phyloP scores from a whole-genome alignment of 2,888 invertebrate species.

The Leucophenga montana region DNA sequence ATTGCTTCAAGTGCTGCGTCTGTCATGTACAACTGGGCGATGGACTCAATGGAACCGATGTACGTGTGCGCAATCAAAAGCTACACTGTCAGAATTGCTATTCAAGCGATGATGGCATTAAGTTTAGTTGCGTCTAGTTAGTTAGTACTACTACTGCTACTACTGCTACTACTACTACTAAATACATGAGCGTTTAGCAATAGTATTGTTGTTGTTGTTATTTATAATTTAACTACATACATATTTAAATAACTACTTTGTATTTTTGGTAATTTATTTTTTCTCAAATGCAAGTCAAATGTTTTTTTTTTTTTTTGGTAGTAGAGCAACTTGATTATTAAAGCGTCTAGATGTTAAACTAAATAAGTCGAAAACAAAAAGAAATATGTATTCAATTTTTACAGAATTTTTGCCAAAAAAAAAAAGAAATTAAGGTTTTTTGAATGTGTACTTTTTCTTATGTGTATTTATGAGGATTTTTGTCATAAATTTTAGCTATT shows the following conservation, averaged over 20 bases:
- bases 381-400: neutral
- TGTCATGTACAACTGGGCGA: constrained; percentile 94
- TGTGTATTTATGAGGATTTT: constrained; percentile 12
- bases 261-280: no score
- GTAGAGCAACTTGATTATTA: no score
- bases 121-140: constrained; percentile 85
- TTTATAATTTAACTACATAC: neutral
- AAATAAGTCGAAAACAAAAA: neutral
- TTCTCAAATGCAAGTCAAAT: no score
- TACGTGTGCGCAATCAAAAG: constrained; percentile 91
- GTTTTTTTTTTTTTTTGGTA: no score
- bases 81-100: constrained; percentile 98
- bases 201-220: constrained; percentile 16
- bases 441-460: constrained; percentile 17
- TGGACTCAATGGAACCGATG: constrained; percentile 95
- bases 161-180: no score
- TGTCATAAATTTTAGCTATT: constrained; percentile 9
- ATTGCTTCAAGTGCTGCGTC: constrained; percentile 97
- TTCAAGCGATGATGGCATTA: constrained; percentile 94
- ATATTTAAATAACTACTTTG: no score
- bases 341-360: no score
- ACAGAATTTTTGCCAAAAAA: constrained; percentile 6
- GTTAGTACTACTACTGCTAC: no score
- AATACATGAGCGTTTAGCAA: neutral
- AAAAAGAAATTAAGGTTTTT: constrained; percentile 5